Base-by-base conservation (phyloP, 2,113 vertebrate species). In the Dissostichus mawsoni region DNA sequence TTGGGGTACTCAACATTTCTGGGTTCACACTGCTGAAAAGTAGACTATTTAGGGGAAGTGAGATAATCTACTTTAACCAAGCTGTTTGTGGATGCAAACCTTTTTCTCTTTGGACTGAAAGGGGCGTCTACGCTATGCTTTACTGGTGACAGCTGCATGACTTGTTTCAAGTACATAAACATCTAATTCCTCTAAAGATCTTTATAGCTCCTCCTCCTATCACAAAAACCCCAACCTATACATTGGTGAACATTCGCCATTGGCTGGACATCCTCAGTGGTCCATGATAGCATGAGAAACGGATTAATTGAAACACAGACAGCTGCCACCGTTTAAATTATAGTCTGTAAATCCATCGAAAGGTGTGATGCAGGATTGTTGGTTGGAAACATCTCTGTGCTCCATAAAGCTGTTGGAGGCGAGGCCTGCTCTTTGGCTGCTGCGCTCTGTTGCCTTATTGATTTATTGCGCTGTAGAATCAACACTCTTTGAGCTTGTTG, bases 401-500 rank as follows among this genome's bases (percentile, higher is more conserved):
- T 55, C 51, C 41, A 47, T 57, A 44, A 70, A 25, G 55, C 36
- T 36, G 23, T 50, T n/a, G 33, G 11, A 51, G 56, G n/a, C 14
- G 1, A 7, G 44, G 55, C 69, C 20, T 29, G 55, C 8, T 59
- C 41, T 72, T 50, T 14, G 55, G 44, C 69, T 61, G 45, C 57
- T 20, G 25, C 23, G 12, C 29, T 62, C 48, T 8, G 58, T 12
- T 53, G 58, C 58, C 59, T 63, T 25, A 44, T 74, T 41, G 71
- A 63, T 74, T 74, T 63, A 59, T 53, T 44, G 33, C 58, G 23
- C 71, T 52, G 48, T 23, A 63, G 58, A 74, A 63, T 52, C 18
- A 3, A 52, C 47, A 52, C 25, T 20, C 69, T 58, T 45, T 5
- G 44, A 51, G 17, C 11, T 17, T 20, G 18, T 45, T 25, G 68